Evolutionary conservation across 30 jellyfish, hydroid and myxozoan genomes (phyloP).

Genomic region (Hydractinia echinata): DNA sequence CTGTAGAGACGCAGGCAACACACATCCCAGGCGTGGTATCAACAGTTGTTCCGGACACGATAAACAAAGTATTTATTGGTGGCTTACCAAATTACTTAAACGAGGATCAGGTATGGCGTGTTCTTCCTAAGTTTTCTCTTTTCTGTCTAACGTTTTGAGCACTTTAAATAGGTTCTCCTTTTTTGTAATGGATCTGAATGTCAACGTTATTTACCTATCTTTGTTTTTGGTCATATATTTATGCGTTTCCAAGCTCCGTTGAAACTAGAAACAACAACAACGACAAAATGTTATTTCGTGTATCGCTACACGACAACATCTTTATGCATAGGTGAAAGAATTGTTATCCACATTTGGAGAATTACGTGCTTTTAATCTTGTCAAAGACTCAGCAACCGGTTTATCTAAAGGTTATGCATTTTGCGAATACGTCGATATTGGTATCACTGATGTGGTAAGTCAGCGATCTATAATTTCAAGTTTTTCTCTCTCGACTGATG

Average conservation of each 20-base stretch:
- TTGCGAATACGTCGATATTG: slow-evolving; percentile 90
- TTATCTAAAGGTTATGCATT: slow-evolving; percentile 98
- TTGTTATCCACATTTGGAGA: slow-evolving; percentile 92
- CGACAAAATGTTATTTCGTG: background rate
- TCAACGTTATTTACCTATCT: no score
- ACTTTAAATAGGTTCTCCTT: no score
- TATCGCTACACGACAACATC: background rate
- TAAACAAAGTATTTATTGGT: slow-evolving; percentile 90
- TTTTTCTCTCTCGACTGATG: background rate
- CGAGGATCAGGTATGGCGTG: slow-evolving; percentile 82
- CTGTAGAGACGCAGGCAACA: slow-evolving; percentile 72
- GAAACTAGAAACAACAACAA: background rate
- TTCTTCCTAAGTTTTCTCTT: no score
- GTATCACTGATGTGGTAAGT: slow-evolving; percentile 92
- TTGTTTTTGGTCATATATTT: background rate
- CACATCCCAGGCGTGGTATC: slow-evolving; percentile 97
- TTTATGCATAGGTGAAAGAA: slow-evolving; percentile 69
- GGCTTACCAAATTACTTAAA: slow-evolving; percentile 90
- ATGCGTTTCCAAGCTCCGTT: background rate
- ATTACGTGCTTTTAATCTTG: slow-evolving; percentile 90
- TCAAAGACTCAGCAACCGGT: slow-evolving; percentile 97
- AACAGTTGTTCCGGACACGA: slow-evolving; percentile 92
- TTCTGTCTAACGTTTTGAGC: no score
- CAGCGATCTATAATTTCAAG: background rate
- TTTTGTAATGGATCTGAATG: no score